Evolutionary conservation across 2,888 invertebrate genomes (phyloP).

Genomic region (Lasioglossum malachurum): DNA sequence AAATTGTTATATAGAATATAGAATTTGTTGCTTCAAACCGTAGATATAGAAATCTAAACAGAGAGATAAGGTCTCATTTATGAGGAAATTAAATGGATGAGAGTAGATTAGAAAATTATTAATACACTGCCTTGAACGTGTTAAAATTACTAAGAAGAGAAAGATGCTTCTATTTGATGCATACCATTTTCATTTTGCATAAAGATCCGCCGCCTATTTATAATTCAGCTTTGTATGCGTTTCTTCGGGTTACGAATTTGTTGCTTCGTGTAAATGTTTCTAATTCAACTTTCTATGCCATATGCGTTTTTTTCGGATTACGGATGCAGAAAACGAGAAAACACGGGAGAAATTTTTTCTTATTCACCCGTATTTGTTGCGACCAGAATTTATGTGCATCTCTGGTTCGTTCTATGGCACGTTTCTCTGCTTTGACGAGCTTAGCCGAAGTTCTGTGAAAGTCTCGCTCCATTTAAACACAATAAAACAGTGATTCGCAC

Average conservation of each 20-base stretch:
- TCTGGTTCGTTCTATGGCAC: background rate
- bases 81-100: too few species aligned
- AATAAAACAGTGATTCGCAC: constrained; percentile 21
- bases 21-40: background rate
- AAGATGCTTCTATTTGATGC: background rate
- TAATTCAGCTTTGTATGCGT: background rate
- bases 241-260: background rate
- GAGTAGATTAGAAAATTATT: background rate
- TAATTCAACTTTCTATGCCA: background rate
- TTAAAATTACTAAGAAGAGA: too few species aligned
- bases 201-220: background rate
- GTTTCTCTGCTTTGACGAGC: constrained; percentile 3
- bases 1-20: too few species aligned
- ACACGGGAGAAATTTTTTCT: background rate
- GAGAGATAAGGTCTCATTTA: background rate
- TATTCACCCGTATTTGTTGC: background rate
- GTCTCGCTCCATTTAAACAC: constrained; percentile 5
- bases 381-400: background rate
- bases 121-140: background rate
- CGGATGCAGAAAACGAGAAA: background rate
- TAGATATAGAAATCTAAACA: background rate
- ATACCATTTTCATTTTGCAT: background rate
- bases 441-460: constrained; percentile 12
- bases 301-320: background rate
- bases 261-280: background rate